A percentile compares a stretch with the other conserved stretches of the same genome.
Evolutionary conservation across 1,140 invertebrate species (phyloP).

Genomic region (Macrotrachela quadricornifera): DNA sequence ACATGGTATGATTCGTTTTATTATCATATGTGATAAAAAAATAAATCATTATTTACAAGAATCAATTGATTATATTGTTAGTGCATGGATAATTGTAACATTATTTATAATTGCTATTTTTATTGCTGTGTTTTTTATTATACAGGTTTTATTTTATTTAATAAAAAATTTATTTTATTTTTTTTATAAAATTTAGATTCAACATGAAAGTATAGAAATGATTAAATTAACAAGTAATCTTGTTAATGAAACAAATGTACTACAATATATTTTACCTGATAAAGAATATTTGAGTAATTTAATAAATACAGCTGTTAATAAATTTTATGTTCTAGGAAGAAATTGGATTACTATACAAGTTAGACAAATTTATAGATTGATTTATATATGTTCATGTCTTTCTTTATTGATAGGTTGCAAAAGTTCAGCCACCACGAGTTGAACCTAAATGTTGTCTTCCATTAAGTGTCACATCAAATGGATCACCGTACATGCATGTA

Average conservation of each 20-base stretch:
- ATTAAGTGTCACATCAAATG: too few relatives aligned
- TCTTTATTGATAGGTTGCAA: too few relatives aligned
- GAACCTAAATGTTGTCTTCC: too few relatives aligned
- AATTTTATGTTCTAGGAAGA: conserved; percentile 73
- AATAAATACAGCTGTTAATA: conserved; percentile 68
- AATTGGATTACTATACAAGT: conserved; percentile 59
- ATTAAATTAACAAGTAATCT: neutral
- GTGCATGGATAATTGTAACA: neutral
- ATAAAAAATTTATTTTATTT: neutral
- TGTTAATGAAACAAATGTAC: neutral
- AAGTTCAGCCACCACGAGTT: too few relatives aligned
- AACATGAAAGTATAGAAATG: conserved; percentile 1
- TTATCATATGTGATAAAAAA: neutral
- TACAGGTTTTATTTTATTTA: conserved; percentile 3
- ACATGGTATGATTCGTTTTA: neutral
- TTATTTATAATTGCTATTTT: neutral
- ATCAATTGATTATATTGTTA: neutral
- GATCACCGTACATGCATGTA: too few relatives aligned
- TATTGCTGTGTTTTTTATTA: too few relatives aligned
- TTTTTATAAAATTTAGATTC: neutral
- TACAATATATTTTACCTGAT: conserved; percentile 44
- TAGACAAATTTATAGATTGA: conserved; percentile 14
- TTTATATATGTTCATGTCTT: too few relatives aligned
- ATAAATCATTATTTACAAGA: neutral
- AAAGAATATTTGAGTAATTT: conserved; percentile 29